phyloP scores from a whole-genome alignment of 2,113 vertebrate species.

The Trinectes maculatus region DNA sequence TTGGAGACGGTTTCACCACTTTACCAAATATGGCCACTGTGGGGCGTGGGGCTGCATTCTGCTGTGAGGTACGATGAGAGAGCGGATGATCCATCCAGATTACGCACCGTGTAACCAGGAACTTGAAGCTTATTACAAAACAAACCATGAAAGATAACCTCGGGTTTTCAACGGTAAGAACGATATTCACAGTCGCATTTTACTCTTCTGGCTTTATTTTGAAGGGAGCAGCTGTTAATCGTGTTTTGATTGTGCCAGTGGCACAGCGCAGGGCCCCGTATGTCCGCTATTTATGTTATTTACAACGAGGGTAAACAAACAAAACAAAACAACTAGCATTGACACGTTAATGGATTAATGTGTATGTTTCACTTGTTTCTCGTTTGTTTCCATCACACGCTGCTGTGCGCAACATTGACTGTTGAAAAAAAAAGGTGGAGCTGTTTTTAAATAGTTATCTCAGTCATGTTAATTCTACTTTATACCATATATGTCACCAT shows the following conservation, averaged over 20 bases:
- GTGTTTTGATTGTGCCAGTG: accelerated
- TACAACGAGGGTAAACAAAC: neutral
- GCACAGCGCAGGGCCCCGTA: slow-evolving; percentile 42
- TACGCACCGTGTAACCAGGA: neutral
- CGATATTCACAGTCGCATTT: no score
- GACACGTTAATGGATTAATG: no score
- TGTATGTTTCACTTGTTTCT: no score
- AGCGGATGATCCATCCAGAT: neutral
- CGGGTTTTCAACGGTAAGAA: accelerated
- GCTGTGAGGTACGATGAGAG: neutral
- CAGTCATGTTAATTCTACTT: no score
- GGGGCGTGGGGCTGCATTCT: slow-evolving; percentile 58
- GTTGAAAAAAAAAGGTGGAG: no score
- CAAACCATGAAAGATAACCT: neutral
- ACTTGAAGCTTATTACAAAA: neutral
- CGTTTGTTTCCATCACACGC: no score
- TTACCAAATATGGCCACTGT: slow-evolving; percentile 68
- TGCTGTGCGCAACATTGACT: no score
- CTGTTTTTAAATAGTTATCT: no score
- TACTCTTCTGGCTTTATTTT: no score
- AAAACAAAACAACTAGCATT: no score
- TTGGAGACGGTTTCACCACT: slow-evolving; percentile 27
- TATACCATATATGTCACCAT: no score
- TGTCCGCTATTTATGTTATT: slow-evolving; percentile 47
- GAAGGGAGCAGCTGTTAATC: accelerated